Percentiles rank a stretch among this genome's conserved stretches.
Evolutionary conservation across 2,113 vertebrate genomes (phyloP).

Genomic region (Montifringilla adamsi): DNA sequence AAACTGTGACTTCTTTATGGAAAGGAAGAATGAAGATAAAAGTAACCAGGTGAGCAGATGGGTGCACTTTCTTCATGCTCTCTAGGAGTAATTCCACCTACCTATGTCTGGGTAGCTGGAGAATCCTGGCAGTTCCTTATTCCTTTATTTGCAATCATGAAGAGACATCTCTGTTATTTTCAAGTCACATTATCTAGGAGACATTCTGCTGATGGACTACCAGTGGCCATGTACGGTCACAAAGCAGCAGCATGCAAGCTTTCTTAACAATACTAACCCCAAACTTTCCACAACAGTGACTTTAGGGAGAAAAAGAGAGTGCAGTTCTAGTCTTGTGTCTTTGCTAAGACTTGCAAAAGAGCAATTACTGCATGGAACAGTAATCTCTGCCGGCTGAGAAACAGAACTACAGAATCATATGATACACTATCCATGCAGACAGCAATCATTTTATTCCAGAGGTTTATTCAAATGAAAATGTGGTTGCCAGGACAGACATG

Average conservation of each 20-base stretch:
- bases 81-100: neutral
- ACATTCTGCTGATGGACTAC: neutral
- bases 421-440: neutral
- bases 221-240: neutral
- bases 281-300: neutral
- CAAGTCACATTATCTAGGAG: neutral
- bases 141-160: neutral
- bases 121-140: neutral
- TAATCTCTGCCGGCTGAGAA: neutral
- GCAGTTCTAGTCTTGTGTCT: neutral
- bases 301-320: neutral
- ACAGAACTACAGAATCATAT: neutral
- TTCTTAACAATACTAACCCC: neutral
- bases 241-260: neutral
- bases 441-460: neutral
- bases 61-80: neutral
- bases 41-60: neutral
- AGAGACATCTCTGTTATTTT: neutral
- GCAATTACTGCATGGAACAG: neutral
- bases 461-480: neutral
- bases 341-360: conserved; percentile 16
- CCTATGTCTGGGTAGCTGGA: neutral
- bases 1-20: conserved; percentile 18
- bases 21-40: neutral
- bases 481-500: neutral